Evolutionary conservation across 2,113 vertebrate genomes (phyloP), one percentile per base, ranked within the genome.

Genomic region (Pteronura brasiliensis): DNA sequence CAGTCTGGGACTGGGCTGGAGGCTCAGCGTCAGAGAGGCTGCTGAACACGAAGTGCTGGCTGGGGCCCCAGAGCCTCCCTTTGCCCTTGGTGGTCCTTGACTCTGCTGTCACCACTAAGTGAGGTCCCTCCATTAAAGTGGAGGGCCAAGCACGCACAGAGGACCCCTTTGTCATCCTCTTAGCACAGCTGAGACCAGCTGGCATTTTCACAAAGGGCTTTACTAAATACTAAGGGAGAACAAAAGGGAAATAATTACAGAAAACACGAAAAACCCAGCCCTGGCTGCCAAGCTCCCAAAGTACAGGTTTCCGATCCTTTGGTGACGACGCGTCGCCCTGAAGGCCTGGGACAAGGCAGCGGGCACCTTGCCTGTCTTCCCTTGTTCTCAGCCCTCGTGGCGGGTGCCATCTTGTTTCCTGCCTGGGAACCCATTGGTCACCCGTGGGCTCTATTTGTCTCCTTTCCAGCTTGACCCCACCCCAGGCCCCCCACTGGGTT

Each of bases 221-320:
- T 86, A 95, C 98, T 98, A 98, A 97, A 97, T 84, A 94, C 98
- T 90, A 96, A 96, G 96, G 97, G 97, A 97, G 97, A 97, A 98
- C 97, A 98, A 98, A 97, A 96, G 95, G 72, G 96, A 98, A 98
- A 98, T 97, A 98, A 97, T 98, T 98, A 98, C 88, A 98, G 98
- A 98, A 98, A 98, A 97, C 95, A 97, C 1, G 59, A 98, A 98
- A 97, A 98, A 96, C 97, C 94, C 94, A 97, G 97, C 21, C 92
- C 88, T 7, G 44, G 92, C 94, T 97, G 95, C 98, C 98, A 98
- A 98, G 95, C 88, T 96, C 96, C 90, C 94, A 96, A 98, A 98
- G 90, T 96, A 98, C 95, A 96, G 95, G 95, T 96, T 98, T 97
- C 92, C 7, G 42, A 90, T 95, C 83, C 97, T 93, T 77, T 93